phyloP scores from a whole-genome alignment of 1,140 invertebrate genomes.

The Nasonia giraulti region DNA sequence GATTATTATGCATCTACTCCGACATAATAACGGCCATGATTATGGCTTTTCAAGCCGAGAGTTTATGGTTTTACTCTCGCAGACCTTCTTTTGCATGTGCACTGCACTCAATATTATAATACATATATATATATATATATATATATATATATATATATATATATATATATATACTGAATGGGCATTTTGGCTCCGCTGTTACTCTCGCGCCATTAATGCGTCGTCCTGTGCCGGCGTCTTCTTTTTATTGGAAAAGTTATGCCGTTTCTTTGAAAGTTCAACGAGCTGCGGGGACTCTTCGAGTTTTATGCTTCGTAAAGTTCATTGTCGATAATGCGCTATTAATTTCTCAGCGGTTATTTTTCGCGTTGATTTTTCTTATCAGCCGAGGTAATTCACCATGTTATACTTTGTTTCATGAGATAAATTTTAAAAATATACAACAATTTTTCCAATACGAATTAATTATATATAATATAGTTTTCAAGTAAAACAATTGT shows the following conservation, averaged over 20 bases:
- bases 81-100: slow-evolving; percentile 45
- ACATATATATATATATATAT: too few relatives aligned
- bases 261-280: slow-evolving; percentile 38
- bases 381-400: too few relatives aligned
- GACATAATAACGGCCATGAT: slow-evolving; percentile 56
- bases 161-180: not conserved
- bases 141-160: not conserved
- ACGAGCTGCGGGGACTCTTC: not conserved
- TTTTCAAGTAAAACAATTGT: too few relatives aligned
- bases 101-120: too few relatives aligned
- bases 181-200: slow-evolving; percentile 16
- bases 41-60: slow-evolving; percentile 55
- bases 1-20: slow-evolving; percentile 49
- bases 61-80: slow-evolving; percentile 60
- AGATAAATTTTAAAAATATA: too few relatives aligned
- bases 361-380: not conserved
- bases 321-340: slow-evolving; percentile 49
- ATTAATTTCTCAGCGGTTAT: slow-evolving; percentile 28
- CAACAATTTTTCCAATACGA: too few relatives aligned
- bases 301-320: slow-evolving; percentile 39
- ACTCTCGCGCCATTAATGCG: slow-evolving; percentile 48
- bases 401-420: too few relatives aligned
- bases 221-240: not conserved
- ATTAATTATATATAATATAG: too few relatives aligned
- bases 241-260: slow-evolving; percentile 48